Evolutionary conservation across 2,888 invertebrate species (phyloP).

Genomic region (Lasioglossum figueresi): DNA sequence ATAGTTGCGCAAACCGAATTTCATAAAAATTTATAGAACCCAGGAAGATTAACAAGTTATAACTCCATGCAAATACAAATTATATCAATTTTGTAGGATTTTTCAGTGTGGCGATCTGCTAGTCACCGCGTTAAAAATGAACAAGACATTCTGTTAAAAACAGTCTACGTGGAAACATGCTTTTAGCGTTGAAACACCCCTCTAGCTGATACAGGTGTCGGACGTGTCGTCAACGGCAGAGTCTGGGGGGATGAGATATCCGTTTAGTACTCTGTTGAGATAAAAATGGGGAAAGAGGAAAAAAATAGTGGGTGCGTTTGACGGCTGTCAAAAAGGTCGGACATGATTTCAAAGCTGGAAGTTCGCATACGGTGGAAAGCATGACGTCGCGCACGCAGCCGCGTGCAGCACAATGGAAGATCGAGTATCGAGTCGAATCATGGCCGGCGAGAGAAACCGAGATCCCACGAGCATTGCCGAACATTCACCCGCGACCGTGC

Average conservation of each 20-base stretch:
- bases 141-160: not conserved
- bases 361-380: not conserved
- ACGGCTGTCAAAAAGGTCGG: not conserved
- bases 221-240: not conserved
- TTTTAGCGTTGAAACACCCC: not conserved
- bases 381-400: not conserved
- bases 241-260: not conserved
- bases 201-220: not conserved
- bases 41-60: not conserved
- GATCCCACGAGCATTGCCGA: conserved; percentile 50
- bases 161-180: not conserved
- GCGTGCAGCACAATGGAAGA: conserved; percentile 32
- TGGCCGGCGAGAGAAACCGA: conserved; percentile 45
- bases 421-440: conserved; percentile 25
- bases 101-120: not conserved
- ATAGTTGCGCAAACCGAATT: not conserved
- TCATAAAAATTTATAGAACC: not conserved
- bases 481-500: conserved; percentile 64
- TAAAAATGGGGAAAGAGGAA: not conserved
- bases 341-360: not conserved
- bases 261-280: not conserved
- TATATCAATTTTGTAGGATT: not conserved
- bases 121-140: not conserved
- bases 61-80: not conserved
- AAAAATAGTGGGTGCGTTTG: not conserved